Evolutionary conservation across 2,113 vertebrate species (phyloP).

Genomic region (Lophura nycthemera): DNA sequence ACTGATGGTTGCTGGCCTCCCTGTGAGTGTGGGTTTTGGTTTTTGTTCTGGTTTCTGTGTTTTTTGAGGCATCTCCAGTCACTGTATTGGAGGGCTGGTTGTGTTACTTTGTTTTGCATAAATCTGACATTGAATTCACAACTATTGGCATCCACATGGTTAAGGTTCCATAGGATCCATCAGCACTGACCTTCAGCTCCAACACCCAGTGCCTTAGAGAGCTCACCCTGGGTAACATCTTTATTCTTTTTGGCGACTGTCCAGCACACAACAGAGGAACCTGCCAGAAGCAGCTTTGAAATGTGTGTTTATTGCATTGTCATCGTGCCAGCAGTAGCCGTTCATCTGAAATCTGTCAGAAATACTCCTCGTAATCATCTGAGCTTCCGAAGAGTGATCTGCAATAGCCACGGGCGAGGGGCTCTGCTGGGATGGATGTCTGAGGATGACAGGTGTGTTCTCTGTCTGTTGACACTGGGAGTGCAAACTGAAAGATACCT

Average conservation of each 20-base stretch:
- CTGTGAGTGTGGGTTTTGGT: neutral
- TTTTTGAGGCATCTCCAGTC: neutral
- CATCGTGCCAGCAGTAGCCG: neutral
- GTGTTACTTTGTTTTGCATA: neutral
- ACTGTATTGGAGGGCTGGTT: neutral
- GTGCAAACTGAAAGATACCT: neutral
- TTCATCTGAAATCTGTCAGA: conserved; percentile 25
- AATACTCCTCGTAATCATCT: neutral
- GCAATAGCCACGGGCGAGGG: neutral
- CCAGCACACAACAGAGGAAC: conserved; percentile 23
- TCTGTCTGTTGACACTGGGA: neutral
- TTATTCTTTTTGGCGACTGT: conserved; percentile 41
- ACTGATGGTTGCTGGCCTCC: conserved; percentile 13
- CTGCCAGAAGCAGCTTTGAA: conserved; percentile 47
- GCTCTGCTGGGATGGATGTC: neutral
- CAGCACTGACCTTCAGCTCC: neutral
- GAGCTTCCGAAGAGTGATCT: neutral
- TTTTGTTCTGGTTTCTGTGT: neutral
- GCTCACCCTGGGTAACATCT: conserved; percentile 47
- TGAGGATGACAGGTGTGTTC: neutral
- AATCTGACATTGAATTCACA: neutral
- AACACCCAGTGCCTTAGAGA: conserved; percentile 19
- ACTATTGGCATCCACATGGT: neutral
- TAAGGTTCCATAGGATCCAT: conserved; percentile 26
- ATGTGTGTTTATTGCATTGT: conserved; percentile 65